Evolutionary conservation across 2,797 vertebrate genomes (phyloP), one percentile per base, ranked within the genome.

Genomic region (Smutsia temminckii): DNA sequence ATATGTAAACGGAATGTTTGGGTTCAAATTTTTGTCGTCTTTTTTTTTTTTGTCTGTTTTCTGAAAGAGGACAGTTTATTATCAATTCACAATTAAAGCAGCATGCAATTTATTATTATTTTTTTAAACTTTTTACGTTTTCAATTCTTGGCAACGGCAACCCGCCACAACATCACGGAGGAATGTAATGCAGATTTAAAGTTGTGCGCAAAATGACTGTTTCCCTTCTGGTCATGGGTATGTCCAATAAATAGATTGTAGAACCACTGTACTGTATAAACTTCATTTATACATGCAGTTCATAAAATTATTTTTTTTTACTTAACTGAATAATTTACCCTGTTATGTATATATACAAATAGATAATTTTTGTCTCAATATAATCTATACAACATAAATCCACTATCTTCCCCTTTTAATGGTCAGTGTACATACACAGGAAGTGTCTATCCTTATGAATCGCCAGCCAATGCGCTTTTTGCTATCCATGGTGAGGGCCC

Each of bases 261-360:
- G 99, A 99, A 99, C 99, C 99, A 99, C 99, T 99, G 99, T 99
- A 99, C 99, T 99, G 99, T 99, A 99, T 99, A 99, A 99, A 99
- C 99, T 99, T 99, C 99, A 99, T 99, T 99, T 99, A 99, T 99
- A 99, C 99, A 99, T 99, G 99, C 99, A 99, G 99, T 99, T 99
- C 99, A 99, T 99, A 99, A 99, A 99, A 99, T 99, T 99, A 98
- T 98, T 99, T 99, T 99, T 94, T 97, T 97, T 98, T n/a, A n/a
- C 99, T 99, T 99, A 99, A 99, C 99, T 98, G 99, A 99, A 99
- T 99, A 99, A 99, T 99, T 99, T 99, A 99, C 99, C 99, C 99
- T 99, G 99, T 99, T 99, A 99, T 99, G 99, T 99, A 99, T 99
- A 99, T 99, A 99, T 99, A 99, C 99, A 99, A 99, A 99, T 99